Evolutionary conservation across 2,888 invertebrate genomes (phyloP).

Genomic region (Drosophila formosana): DNA sequence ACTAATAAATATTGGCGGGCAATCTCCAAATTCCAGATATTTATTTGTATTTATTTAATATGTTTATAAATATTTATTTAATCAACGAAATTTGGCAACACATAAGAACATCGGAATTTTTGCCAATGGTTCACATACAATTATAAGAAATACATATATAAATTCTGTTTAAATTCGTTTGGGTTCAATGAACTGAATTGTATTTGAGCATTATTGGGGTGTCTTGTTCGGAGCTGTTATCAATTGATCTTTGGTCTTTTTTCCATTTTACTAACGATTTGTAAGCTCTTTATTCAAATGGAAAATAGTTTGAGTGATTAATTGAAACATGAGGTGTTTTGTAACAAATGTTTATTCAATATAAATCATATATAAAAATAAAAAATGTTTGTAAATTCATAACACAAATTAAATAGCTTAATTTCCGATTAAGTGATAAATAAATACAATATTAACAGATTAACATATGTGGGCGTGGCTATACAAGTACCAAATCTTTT

Average conservation of each 20-base stretch:
- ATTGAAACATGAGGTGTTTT: slow-evolving; percentile 26
- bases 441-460: slow-evolving; percentile 70
- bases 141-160: background rate
- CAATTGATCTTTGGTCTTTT: slow-evolving; percentile 42
- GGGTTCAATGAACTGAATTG: slow-evolving; percentile 45
- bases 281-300: background rate
- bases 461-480: slow-evolving; percentile 34
- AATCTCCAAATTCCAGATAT: background rate
- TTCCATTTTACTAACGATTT: background rate
- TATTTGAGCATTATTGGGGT: background rate
- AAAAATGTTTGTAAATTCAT: slow-evolving; percentile 49
- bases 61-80: background rate
- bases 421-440: slow-evolving; percentile 60
- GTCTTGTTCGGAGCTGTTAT: slow-evolving; percentile 43
- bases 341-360: slow-evolving; percentile 63
- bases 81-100: background rate
- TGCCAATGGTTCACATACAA: background rate
- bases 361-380: slow-evolving; percentile 52
- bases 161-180: slow-evolving; percentile 16
- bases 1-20: background rate
- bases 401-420: slow-evolving; percentile 51
- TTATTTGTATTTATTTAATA: background rate
- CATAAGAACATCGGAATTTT: no score
- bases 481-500: slow-evolving; percentile 35
- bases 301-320: no score